Evolutionary conservation across 2,797 vertebrate genomes (phyloP).

Genomic region (Peromyscus nudipes): DNA sequence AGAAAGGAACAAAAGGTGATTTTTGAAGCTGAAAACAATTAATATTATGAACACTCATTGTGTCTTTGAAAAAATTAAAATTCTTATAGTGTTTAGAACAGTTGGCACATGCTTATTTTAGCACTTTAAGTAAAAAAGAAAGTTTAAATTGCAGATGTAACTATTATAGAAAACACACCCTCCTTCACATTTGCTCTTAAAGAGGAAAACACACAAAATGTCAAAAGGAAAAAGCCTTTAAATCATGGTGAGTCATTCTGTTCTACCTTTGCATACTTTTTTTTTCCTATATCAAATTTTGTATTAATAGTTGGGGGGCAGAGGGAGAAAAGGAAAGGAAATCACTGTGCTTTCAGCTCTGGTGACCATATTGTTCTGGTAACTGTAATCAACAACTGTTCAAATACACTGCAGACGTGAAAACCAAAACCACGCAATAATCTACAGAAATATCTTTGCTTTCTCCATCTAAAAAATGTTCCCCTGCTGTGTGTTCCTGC

Average conservation of each 20-base stretch:
- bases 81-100: neutral
- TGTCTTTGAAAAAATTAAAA: constrained; percentile 49
- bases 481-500: constrained; percentile 60
- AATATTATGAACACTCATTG: constrained; percentile 70
- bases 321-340: neutral
- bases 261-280: constrained; percentile 28
- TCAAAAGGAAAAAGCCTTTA: neutral
- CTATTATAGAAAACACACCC: constrained; percentile 46
- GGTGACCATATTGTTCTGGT: constrained; percentile 77
- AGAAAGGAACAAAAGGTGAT: constrained; percentile 81
- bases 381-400: constrained; percentile 72
- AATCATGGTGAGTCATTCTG: constrained; percentile 19
- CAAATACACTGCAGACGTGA: constrained; percentile 69
- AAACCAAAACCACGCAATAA: constrained; percentile 78
- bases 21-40: constrained; percentile 79
- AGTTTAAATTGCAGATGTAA: constrained; percentile 69
- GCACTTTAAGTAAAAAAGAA: constrained; percentile 41
- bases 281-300: constrained; percentile 51
- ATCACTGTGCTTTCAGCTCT: constrained; percentile 58
- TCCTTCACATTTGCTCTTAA: neutral
- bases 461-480: constrained; percentile 76
- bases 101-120: constrained; percentile 63
- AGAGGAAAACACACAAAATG: constrained; percentile 58
- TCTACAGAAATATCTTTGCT: constrained; percentile 59
- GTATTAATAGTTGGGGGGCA: neutral